Conservation (phyloP, 1,140 invertebrate species). For the Tyrophagus putrescentiae region DNA sequence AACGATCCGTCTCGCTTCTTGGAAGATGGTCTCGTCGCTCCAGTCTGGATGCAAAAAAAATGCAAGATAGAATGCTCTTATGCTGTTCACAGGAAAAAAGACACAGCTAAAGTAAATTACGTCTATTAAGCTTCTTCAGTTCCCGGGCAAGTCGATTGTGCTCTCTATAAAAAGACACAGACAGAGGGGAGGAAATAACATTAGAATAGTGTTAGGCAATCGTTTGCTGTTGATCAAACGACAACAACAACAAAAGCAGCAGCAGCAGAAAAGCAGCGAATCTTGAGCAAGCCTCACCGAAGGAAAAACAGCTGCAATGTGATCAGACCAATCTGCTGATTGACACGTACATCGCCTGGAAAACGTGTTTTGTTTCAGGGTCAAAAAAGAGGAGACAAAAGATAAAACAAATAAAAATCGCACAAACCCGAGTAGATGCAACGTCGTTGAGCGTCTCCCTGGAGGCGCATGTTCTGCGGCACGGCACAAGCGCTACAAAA, state of each 20-base stretch:
- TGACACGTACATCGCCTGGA: slow-evolving; percentile 38
- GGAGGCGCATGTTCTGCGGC: neutral
- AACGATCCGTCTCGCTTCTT: slow-evolving; percentile 60
- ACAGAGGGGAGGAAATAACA: no score
- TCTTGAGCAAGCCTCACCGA: neutral
- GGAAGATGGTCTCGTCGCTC: slow-evolving; percentile 28
- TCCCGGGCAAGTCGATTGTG: slow-evolving; percentile 40
- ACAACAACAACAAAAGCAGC: neutral
- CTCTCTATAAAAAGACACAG: slow-evolving; percentile 29
- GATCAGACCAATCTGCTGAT: slow-evolving; percentile 37
- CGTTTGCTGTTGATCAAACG: neutral
- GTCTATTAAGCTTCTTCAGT: slow-evolving; percentile 37
- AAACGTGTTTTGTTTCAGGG: slow-evolving; percentile 36
- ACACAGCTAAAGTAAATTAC: slow-evolving; percentile 24
- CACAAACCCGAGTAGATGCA: neutral
- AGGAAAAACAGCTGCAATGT: slow-evolving; percentile 34
- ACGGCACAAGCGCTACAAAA: neutral
- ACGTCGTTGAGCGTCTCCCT: neutral
- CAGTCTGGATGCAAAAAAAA: slow-evolving; percentile 29
- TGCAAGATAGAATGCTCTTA: slow-evolving; percentile 16
- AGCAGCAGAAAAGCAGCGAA: neutral
- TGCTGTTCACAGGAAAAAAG: neutral
- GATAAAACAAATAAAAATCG: neutral
- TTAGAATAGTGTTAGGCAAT: neutral
- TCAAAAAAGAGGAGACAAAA: neutral